phyloP scores from a whole-genome alignment of 1,140 invertebrate genomes.

The Ceratina japonica region DNA sequence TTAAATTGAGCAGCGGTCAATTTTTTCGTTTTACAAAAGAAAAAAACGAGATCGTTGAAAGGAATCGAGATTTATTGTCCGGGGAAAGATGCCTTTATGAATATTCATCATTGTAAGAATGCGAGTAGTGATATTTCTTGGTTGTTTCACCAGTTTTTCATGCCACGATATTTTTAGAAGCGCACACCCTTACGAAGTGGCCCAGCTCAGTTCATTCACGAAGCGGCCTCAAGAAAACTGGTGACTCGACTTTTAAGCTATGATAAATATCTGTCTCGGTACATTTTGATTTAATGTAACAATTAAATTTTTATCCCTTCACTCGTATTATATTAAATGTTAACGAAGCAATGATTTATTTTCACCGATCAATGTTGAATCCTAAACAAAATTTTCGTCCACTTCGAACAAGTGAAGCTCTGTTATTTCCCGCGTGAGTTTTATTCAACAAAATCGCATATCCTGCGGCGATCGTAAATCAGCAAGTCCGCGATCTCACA shows the following conservation, averaged over 20 bases:
- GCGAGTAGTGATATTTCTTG: constrained; percentile 26
- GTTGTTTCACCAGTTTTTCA: constrained; percentile 22
- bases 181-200: constrained; percentile 17
- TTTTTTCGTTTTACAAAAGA: too few species aligned
- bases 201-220: constrained; percentile 19
- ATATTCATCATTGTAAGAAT: neutral
- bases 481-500: constrained; percentile 34
- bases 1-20: too few species aligned
- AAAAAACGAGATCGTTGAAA: neutral
- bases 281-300: too few species aligned
- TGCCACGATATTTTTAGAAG: constrained; percentile 7
- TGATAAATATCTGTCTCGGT: neutral
- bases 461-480: constrained; percentile 42
- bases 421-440: neutral
- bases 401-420: neutral
- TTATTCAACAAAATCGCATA: constrained; percentile 15
- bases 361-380: too few species aligned
- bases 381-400: neutral
- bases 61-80: neutral
- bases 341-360: too few species aligned
- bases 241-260: neutral
- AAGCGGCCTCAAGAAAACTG: neutral
- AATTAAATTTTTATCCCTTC: neutral
- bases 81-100: neutral
- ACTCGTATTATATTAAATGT: neutral